Evolutionary conservation across 2,888 invertebrate genomes (phyloP).

Genomic region (Leptopilina drosophilae): DNA sequence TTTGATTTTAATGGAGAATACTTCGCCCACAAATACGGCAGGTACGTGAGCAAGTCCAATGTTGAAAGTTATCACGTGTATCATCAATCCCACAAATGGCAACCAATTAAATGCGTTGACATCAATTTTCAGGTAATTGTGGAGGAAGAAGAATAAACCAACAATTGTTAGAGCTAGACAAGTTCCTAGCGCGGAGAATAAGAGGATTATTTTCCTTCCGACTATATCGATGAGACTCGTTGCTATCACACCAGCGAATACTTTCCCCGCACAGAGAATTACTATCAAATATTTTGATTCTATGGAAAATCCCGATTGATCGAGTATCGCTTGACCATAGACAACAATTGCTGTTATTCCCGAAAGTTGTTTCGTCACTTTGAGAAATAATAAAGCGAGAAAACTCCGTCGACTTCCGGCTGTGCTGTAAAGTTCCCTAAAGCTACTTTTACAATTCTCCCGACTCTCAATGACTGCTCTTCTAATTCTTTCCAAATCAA

Average conservation of each 20-base stretch:
- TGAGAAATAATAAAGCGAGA: constrained; percentile 80
- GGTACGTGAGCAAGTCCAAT: constrained; percentile 82
- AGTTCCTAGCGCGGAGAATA: constrained; percentile 80
- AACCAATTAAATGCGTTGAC: constrained; percentile 79
- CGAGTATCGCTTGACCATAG: constrained; percentile 82
- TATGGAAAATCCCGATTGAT: constrained; percentile 78
- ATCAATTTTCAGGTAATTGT: constrained; percentile 77
- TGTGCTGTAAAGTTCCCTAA: constrained; percentile 76
- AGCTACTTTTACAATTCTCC: constrained; percentile 3
- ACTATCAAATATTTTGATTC: constrained; percentile 79
- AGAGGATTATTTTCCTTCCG: constrained; percentile 81
- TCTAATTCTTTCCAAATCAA: constrained; percentile 80
- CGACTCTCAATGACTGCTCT: constrained; percentile 77
- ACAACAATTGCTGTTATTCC: constrained; percentile 81
- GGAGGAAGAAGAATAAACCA: constrained; percentile 80
- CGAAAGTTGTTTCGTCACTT: constrained; percentile 82
- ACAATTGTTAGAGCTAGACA: constrained; percentile 79
- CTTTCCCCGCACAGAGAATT: constrained; percentile 79
- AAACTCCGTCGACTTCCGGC: constrained; percentile 80
- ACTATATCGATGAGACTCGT: constrained; percentile 81
- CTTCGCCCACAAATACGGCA: constrained; percentile 82
- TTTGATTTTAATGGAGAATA: constrained; percentile 82
- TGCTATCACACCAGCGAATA: constrained; percentile 80
- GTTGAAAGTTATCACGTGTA: constrained; percentile 82
- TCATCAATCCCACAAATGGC: constrained; percentile 80